Conservation (phyloP, 2,113 vertebrate genomes). For the Pterocles gutturalis region DNA sequence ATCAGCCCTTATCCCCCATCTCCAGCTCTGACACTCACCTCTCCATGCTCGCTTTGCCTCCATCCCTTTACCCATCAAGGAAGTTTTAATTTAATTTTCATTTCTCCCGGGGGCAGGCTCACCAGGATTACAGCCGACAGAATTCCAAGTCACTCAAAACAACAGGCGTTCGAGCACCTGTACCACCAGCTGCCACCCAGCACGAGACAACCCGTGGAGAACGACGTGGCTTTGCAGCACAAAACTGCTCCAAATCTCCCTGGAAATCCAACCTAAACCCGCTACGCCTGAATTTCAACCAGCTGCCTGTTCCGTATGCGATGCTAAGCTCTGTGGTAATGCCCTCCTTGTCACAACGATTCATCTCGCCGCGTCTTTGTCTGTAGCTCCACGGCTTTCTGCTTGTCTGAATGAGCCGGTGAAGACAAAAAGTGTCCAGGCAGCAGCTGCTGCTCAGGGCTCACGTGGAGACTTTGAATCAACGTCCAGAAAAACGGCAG, state of each 20-base stretch:
- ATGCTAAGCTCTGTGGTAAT: background rate
- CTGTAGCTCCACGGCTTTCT: background rate
- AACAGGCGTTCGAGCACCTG: accelerated
- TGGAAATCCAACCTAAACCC: background rate
- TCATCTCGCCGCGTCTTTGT: background rate
- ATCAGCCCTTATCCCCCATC: too few species aligned
- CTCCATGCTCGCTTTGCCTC: background rate
- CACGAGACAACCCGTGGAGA: accelerated
- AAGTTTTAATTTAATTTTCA: background rate
- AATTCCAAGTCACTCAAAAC: background rate
- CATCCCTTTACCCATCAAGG: background rate
- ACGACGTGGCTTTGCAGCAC: background rate
- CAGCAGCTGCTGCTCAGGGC: background rate
- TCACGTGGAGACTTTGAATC: background rate
- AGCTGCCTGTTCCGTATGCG: background rate
- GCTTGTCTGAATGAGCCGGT: accelerated
- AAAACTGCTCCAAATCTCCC: background rate
- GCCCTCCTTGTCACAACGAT: background rate
- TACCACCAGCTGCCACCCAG: background rate
- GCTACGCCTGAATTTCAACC: background rate
- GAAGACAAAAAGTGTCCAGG: background rate
- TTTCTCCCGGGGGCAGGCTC: background rate
- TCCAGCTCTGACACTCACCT: background rate
- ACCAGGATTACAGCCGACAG: background rate
- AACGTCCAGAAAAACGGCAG: accelerated